Evolutionary conservation across 2,113 vertebrate species (phyloP).

Genomic region (Aptenodytes patagonicus): DNA sequence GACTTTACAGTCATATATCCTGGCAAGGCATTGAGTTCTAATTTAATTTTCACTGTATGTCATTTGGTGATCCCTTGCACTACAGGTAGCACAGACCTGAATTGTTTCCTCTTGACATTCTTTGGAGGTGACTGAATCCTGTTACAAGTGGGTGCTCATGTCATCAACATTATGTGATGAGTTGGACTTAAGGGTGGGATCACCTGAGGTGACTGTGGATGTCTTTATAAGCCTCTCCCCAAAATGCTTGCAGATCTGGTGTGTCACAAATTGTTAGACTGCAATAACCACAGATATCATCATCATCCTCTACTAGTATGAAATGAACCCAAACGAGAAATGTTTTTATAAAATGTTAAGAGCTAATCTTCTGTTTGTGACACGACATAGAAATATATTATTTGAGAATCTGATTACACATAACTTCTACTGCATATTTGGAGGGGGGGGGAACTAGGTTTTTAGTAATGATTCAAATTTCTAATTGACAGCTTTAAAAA

Average conservation of each 20-base stretch:
- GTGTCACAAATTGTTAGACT: background rate
- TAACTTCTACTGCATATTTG: background rate
- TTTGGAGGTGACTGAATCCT: background rate
- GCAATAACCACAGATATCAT: background rate
- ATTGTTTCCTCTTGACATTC: background rate
- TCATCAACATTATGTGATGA: background rate
- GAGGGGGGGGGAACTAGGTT: background rate
- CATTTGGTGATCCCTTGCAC: background rate
- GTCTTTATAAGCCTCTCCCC: background rate
- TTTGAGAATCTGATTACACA: background rate
- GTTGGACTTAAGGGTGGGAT: background rate
- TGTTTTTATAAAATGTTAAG: background rate
- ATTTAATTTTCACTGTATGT: background rate
- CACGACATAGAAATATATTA: background rate
- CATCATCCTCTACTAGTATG: background rate
- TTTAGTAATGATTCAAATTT: background rate
- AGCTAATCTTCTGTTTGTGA: background rate
- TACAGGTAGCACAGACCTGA: background rate
- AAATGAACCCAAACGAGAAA: background rate
- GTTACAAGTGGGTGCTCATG: background rate
- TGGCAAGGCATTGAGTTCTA: background rate
- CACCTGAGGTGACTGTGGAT: background rate
- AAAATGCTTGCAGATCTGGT: background rate
- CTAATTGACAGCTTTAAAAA: background rate
- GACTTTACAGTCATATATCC: background rate